Evolutionary conservation across 2,113 vertebrate genomes (phyloP).

Genomic region (Craseonycteris thonglongyai): DNA sequence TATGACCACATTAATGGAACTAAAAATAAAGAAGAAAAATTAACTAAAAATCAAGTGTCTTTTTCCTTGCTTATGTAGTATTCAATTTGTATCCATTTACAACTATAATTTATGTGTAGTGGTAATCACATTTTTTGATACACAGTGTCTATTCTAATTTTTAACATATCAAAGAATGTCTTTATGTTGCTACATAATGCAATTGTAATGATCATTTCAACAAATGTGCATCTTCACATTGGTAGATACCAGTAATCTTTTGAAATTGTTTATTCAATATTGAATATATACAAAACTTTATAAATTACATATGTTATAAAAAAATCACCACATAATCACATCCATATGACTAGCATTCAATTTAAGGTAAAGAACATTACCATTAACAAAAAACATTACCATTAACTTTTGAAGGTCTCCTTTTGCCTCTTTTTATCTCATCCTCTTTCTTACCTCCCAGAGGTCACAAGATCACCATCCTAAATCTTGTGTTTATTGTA

Average conservation of each 20-base stretch:
- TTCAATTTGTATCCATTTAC: background rate
- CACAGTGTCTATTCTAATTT: constrained; percentile 24
- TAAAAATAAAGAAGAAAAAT: constrained; percentile 37
- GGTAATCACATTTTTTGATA: background rate
- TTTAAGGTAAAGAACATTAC: constrained; percentile 10
- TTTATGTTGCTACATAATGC: background rate
- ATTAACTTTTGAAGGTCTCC: background rate
- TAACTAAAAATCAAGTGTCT: background rate
- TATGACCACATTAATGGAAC: background rate
- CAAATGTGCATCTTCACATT: background rate
- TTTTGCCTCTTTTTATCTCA: background rate
- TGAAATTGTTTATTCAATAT: background rate
- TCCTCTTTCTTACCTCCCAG: background rate
- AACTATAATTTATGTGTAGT: background rate
- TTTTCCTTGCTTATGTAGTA: constrained; percentile 5
- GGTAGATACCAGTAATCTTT: constrained; percentile 2
- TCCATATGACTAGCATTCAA: background rate
- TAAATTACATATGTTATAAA: background rate
- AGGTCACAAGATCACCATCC: background rate
- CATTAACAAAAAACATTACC: too few species aligned
- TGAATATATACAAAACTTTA: background rate
- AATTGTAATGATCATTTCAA: background rate
- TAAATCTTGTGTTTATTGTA: constrained; percentile 3
- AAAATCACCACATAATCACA: background rate
- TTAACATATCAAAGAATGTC: background rate